phyloP scores from a whole-genome alignment of 2,888 invertebrate species.

The Desoria tigrina region DNA sequence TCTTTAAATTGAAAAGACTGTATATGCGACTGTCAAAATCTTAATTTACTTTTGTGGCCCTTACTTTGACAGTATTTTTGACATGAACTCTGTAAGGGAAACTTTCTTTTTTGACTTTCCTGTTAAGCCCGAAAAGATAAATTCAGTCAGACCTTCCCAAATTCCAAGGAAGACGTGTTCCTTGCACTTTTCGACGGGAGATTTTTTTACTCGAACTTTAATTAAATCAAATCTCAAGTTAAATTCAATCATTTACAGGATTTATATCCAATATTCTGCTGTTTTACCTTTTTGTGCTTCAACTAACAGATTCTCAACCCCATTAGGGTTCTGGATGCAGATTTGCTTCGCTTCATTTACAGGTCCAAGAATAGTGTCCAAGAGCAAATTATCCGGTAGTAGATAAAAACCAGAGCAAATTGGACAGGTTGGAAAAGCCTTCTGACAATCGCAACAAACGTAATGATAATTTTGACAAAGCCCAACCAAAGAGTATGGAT shows the following conservation, averaged over 20 bases:
- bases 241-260: too few species aligned
- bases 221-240: too few species aligned
- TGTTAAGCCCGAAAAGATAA: not conserved
- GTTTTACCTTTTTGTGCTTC: too few species aligned
- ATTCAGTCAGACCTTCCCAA: not conserved
- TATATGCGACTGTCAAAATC: too few species aligned
- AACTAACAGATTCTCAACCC: too few species aligned
- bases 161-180: not conserved
- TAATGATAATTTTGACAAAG: not conserved
- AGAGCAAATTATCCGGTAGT: not conserved
- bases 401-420: not conserved
- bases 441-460: not conserved
- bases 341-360: not conserved
- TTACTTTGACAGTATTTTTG: constrained; percentile 6
- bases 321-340: too few species aligned
- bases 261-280: too few species aligned
- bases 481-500: not conserved
- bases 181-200: not conserved
- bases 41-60: too few species aligned
- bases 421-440: not conserved
- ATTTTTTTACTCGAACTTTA: not conserved
- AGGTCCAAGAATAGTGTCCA: constrained; percentile 1
- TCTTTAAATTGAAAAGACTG: too few species aligned
- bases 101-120: not conserved
- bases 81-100: not conserved